Conservation (phyloP, 2,113 vertebrate genomes). For the Oceanodroma tethys region DNA sequence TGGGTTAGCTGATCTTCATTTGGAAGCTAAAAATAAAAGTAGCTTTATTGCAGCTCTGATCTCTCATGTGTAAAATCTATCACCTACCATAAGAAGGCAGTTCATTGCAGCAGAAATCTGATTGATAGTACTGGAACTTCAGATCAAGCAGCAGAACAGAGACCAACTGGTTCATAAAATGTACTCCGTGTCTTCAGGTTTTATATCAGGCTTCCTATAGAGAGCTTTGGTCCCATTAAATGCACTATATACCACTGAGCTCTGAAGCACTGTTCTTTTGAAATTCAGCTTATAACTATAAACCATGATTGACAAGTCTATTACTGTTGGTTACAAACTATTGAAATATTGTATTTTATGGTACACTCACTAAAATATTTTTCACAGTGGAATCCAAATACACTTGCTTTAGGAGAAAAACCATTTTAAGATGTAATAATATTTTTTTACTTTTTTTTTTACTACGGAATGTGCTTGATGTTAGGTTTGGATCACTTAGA, state of each 20-base stretch:
- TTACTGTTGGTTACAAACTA: slow-evolving; percentile 67
- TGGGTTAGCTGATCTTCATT: slow-evolving; percentile 57
- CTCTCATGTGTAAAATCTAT: slow-evolving; percentile 68
- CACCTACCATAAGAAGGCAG: slow-evolving; percentile 47
- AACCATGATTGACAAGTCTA: slow-evolving; percentile 62
- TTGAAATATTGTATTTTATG: slow-evolving; percentile 54
- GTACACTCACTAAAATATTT: slow-evolving; percentile 45
- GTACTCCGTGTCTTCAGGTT: slow-evolving; percentile 47
- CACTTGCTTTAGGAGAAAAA: slow-evolving; percentile 50
- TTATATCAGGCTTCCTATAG: slow-evolving; percentile 55
- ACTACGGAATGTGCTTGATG: not conserved
- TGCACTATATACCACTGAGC: slow-evolving; percentile 44
- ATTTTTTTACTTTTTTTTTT: not conserved
- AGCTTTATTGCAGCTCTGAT: slow-evolving; percentile 62
- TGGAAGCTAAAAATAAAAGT: slow-evolving; percentile 68
- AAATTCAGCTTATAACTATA: slow-evolving; percentile 65
- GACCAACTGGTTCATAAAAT: slow-evolving; percentile 65
- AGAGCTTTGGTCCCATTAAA: slow-evolving; percentile 60
- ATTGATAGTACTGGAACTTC: slow-evolving; percentile 51
- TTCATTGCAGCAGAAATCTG: slow-evolving; percentile 60
- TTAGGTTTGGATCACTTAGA: not conserved
- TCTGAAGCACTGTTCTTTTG: slow-evolving; percentile 51
- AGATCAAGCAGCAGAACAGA: slow-evolving; percentile 62
- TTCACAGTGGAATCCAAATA: slow-evolving; percentile 40
- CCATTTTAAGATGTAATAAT: slow-evolving; percentile 29